Base-by-base conservation (phyloP, 1,140 invertebrate genomes). In the Sinonovacula constricta region DNA sequence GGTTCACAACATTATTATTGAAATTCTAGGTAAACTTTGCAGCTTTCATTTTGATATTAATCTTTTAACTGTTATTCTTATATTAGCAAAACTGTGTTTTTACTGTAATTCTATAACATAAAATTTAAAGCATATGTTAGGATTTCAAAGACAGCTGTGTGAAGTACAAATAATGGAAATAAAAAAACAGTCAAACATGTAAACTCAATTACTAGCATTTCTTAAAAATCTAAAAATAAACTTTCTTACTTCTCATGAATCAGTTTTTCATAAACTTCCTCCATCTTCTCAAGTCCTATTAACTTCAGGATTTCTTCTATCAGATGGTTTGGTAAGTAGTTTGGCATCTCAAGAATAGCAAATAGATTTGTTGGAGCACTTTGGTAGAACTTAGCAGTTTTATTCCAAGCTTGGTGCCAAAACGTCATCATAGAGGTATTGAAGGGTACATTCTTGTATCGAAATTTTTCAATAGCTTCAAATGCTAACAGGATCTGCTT, bases 341-440 rank as follows among this genome's bases (percentile, higher is more conserved):
- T 71, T 1, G 81, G 68, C 12, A 87, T 36, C 10, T 78, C 39
- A 15, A 88, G 82, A 4, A 87, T 53, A 54, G 78, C 45, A 24
- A 85, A 53, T 24, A 90, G 68, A 76, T 90, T 90, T 18, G 54
- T 39, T 33, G 88, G 88, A 31, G 81, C 74, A 67, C 85, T 85
- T 39, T 84, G 57, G 78, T 82, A 90, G 30, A 59, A 54, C 0
- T 66, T 45, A 1, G 66, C 59, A 1, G 86, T 83, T 10, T 70
- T 45, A 60, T 89, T 89, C 63, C 77, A 87, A 12, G 60, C 39
- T 75, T 88, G 88, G 0, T 81, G 83, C 88, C 88, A 90, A 75
- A 90, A 90, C 18, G 82, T 85, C 83, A 85, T 81, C 4, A 83
- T 65, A 18, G 88, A 88, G 30, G 81, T 85, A 15, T 72, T 65